Percentiles rank a stretch among this genome's conserved stretches.
Evolutionary conservation across 2,113 vertebrate species (phyloP).

Genomic region (Salvelinus fontinalis): DNA sequence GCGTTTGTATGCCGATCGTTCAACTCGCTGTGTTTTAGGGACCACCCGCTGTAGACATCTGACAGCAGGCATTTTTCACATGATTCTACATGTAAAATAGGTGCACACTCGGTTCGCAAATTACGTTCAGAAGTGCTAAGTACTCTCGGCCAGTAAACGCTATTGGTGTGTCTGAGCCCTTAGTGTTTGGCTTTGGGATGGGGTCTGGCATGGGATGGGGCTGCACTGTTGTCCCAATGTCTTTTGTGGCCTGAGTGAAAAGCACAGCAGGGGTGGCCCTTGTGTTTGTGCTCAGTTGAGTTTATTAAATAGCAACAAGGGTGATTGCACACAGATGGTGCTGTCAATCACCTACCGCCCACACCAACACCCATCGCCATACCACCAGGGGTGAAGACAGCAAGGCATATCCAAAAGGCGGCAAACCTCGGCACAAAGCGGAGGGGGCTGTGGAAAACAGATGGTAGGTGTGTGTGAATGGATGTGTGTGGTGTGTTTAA

Average conservation of each 20-base stretch:
- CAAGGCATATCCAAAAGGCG: not conserved
- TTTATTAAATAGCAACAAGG: constrained; percentile 72
- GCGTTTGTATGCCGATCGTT: too few species aligned
- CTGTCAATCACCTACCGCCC: constrained; percentile 65
- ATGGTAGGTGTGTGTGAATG: constrained; percentile 30
- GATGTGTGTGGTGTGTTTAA: not conserved
- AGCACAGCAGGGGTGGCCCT: constrained; percentile 59
- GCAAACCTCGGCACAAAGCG: not conserved
- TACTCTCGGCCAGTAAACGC: too few species aligned
- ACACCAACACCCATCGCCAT: constrained; percentile 22
- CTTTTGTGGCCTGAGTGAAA: constrained; percentile 63
- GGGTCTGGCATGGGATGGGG: not conserved
- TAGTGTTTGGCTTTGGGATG: not conserved
- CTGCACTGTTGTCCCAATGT: constrained; percentile 29
- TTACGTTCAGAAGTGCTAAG: too few species aligned
- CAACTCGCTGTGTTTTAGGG: too few species aligned
- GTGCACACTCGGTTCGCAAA: too few species aligned
- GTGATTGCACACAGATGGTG: constrained; percentile 70
- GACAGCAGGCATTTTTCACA: too few species aligned
- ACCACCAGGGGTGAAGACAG: constrained; percentile 37
- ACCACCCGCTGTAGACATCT: too few species aligned
- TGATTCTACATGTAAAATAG: too few species aligned
- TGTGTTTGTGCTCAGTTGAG: constrained; percentile 50
- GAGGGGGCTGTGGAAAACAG: constrained; percentile 33
- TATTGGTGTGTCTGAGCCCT: too few species aligned